These are phyloP conservation scores for Polia nebulosa DNA, from an alignment of 2,888 invertebrate genomes.

Conservation along the genomic window DNA sequence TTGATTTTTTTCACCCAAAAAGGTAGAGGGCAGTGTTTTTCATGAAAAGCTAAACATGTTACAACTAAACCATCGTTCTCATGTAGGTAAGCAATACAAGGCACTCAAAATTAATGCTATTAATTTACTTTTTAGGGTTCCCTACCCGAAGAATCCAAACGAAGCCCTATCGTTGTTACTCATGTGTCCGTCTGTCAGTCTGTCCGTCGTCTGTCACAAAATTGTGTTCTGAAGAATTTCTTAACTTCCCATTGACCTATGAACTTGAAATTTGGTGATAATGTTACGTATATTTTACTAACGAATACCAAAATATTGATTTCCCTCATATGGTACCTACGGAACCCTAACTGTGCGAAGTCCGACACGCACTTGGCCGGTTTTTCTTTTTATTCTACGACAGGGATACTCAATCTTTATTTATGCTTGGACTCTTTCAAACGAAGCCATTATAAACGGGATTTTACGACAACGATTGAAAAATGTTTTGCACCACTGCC, in stretches of 20 bases:
- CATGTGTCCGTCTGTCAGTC: too few species aligned
- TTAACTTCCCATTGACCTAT: too few species aligned
- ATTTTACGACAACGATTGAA: neutral
- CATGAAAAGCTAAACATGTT: slow-evolving; percentile 30
- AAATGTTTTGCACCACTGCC: neutral
- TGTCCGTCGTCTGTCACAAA: too few species aligned
- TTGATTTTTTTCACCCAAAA: slow-evolving; percentile 39
- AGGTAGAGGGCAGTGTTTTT: slow-evolving; percentile 60
- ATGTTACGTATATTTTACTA: too few species aligned
- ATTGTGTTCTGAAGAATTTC: too few species aligned
- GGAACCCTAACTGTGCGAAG: too few species aligned
- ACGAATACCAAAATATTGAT: too few species aligned
- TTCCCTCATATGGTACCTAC: too few species aligned
- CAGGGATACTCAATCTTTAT: slow-evolving; percentile 37
- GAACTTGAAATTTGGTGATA: too few species aligned
- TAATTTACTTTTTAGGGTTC: slow-evolving; percentile 14
- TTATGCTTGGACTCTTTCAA: neutral
- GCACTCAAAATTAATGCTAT: slow-evolving; percentile 68
- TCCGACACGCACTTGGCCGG: too few species aligned
- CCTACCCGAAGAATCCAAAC: too few species aligned
- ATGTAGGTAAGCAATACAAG: slow-evolving; percentile 62
- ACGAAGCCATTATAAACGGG: neutral
- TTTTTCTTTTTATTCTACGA: slow-evolving; percentile 31
- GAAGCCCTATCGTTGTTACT: too few species aligned
- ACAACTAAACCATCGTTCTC: slow-evolving; percentile 30